phyloP scores from a whole-genome alignment of 2,113 vertebrate genomes.

The Amia ocellicauda region DNA sequence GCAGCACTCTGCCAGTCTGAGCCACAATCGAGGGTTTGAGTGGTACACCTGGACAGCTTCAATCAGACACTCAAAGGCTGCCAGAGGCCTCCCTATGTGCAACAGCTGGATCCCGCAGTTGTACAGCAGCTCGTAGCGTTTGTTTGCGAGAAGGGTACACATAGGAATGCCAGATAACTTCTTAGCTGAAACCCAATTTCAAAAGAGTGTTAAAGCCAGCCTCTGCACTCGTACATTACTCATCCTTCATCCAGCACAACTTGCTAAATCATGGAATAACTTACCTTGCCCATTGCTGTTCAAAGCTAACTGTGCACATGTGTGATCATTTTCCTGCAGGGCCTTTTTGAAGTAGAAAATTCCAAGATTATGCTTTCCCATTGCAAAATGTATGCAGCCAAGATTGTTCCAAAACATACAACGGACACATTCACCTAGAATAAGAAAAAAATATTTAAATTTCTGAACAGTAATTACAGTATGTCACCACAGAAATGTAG shows the following conservation, averaged over 20 bases:
- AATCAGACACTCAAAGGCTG: slow-evolving; percentile 94
- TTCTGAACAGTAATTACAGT: neutral
- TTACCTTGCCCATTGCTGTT: slow-evolving; percentile 77
- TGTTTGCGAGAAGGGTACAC: slow-evolving; percentile 91
- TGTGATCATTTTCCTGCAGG: slow-evolving; percentile 93
- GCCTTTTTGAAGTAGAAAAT: slow-evolving; percentile 99
- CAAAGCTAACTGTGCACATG: slow-evolving; percentile 81
- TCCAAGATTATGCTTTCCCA: slow-evolving; percentile 96
- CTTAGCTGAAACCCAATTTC: slow-evolving; percentile 65
- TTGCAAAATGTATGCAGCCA: slow-evolving; percentile 97
- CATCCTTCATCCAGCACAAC: too few relatives aligned
- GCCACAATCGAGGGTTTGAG: slow-evolving; percentile 93
- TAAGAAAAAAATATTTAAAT: neutral
- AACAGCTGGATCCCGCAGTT: slow-evolving; percentile 96
- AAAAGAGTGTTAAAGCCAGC: too few relatives aligned
- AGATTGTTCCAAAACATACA: slow-evolving; percentile 99
- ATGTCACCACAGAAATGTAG: neutral
- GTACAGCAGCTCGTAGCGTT: slow-evolving; percentile 91
- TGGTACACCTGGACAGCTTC: slow-evolving; percentile 97
- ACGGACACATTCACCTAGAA: slow-evolving; percentile 87
- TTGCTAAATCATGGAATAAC: slow-evolving; percentile 23
- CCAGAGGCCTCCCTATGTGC: slow-evolving; percentile 88
- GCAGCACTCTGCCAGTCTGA: slow-evolving; percentile 93
- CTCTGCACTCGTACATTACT: too few relatives aligned
- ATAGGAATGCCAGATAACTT: slow-evolving; percentile 92